Base-by-base conservation (phyloP, 2,797 vertebrate species). In the Eulemur coronatus region DNA sequence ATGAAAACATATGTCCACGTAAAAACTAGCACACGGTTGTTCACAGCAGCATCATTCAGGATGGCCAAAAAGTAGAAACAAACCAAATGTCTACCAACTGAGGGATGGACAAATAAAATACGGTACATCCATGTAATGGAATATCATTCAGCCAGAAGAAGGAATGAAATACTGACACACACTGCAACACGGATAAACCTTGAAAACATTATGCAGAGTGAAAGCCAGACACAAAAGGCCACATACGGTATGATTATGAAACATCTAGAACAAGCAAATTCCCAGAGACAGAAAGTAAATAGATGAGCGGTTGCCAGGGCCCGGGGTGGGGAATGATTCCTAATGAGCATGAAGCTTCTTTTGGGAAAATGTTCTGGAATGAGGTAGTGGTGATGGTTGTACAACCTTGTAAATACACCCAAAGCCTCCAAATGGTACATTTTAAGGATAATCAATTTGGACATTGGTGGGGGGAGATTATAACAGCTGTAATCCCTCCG, bases 201-300 rank as follows among this genome's bases (percentile, higher is more conserved):
- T 41, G 20, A 52, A 59, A 61, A 28, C 67, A 3, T 28, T 3
- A 14, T 1, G 26, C 8, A 9, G 4, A 7, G 48, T 43, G 76
- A 50, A 46, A 65, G n/a, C 18, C 55, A 59, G 12, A 41, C 48
- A 7, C 18, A 1, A 9, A 9, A 28, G 80, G 67, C 48, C 55
- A 30, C n/a, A 4, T 4, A 7, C 0, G 33, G 17, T 2, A 15
- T 24, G 61, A 30, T 4, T 2, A n/a, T 0, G 55, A n/a, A 43
- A 48, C 5, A 26, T 75, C 35, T 28, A n/a, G 46, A 70, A 20
- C 0, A 57, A 41, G 50, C 46, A 65, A 70, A 85, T 22, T 41
- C 59, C n/a, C 5, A 59, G 41, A 28, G 8, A 26, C 52, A 41
- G 22, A 13, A 46, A 33, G 12, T 6, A 52, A 26, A 9, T 3